Evolutionary conservation across 2,113 vertebrate species (phyloP).

Genomic region (Siniperca knerii): DNA sequence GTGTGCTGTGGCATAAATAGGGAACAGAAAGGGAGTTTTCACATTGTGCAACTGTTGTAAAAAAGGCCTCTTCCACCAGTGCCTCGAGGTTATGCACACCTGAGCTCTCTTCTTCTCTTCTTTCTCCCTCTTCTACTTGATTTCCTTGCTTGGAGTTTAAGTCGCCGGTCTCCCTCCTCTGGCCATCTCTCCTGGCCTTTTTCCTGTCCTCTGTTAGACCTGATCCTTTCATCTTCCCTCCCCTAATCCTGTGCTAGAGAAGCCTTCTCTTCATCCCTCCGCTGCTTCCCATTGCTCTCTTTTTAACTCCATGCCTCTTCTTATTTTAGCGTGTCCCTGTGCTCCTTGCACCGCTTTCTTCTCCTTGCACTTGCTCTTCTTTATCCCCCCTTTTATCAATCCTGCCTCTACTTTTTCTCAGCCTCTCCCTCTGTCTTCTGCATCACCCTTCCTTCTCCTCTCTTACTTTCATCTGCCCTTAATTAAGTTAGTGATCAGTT

Average conservation of each 20-base stretch:
- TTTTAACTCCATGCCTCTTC: slow-evolving; percentile 70
- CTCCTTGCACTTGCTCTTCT: slow-evolving; percentile 36
- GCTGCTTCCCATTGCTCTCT: slow-evolving; percentile 59
- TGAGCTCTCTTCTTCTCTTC: slow-evolving; percentile 46
- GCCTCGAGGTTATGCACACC: slow-evolving; percentile 60
- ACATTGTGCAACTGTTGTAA: slow-evolving; percentile 45
- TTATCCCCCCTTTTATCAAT: slow-evolving; percentile 32
- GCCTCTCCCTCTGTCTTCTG: slow-evolving; percentile 15
- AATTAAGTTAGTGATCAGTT: slow-evolving; percentile 89
- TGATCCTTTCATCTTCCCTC: slow-evolving; percentile 77
- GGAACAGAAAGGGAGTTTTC: slow-evolving; percentile 45
- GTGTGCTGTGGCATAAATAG: slow-evolving; percentile 66
- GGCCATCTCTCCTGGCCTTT: slow-evolving; percentile 53
- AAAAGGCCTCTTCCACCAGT: slow-evolving; percentile 33
- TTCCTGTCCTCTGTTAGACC: slow-evolving; percentile 61
- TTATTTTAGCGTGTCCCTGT: slow-evolving; percentile 70
- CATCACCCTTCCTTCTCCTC: slow-evolving; percentile 29
- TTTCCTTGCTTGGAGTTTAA: slow-evolving; percentile 67
- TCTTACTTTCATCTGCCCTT: slow-evolving; percentile 68
- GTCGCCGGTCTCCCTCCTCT: slow-evolving; percentile 52
- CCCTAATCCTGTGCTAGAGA: slow-evolving; percentile 73
- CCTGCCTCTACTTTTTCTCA: slow-evolving; percentile 6
- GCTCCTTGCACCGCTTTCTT: slow-evolving; percentile 37
- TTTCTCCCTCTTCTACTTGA: slow-evolving; percentile 43
- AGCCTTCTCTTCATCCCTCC: slow-evolving; percentile 60